A percentile compares a stretch with the other conserved stretches of the same genome.
phyloP scores from a whole-genome alignment of 2,113 vertebrate genomes.

The Hyla sarda region DNA sequence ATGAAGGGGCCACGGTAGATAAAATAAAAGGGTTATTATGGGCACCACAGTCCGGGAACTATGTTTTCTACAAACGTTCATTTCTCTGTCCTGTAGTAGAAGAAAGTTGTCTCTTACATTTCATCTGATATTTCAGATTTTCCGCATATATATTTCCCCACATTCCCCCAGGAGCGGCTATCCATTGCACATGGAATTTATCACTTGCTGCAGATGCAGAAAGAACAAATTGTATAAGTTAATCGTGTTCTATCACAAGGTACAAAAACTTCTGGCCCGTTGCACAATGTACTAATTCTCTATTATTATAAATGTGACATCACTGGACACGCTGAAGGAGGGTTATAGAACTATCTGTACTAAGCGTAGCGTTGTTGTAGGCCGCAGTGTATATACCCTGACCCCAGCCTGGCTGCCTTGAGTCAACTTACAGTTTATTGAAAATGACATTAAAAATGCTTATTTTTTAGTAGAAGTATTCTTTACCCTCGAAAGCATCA shows the following conservation, averaged over 20 bases:
- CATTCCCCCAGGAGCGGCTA: not conserved
- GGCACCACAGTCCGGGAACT: not conserved
- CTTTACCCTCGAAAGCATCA: not conserved
- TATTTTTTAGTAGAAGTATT: too few relatives aligned
- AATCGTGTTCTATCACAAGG: conserved; percentile 13
- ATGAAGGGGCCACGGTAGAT: not conserved
- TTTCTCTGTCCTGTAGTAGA: not conserved
- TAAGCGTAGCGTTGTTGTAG: not conserved
- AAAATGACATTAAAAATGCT: not conserved
- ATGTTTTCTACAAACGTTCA: not conserved
- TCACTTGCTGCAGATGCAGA: conserved; percentile 36
- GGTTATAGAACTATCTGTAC: conserved; percentile 8
- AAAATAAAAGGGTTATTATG: not conserved
- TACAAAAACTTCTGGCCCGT: conserved; percentile 31
- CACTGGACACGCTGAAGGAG: not conserved
- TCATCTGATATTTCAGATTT: not conserved
- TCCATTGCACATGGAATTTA: conserved; percentile 38
- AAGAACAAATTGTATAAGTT: conserved; percentile 40
- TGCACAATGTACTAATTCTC: conserved; percentile 9
- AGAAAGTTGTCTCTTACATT: not conserved
- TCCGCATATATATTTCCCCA: not conserved
- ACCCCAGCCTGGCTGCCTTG: not conserved
- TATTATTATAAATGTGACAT: not conserved
- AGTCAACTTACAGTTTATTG: not conserved
- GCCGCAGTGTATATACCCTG: not conserved